Base-by-base conservation (phyloP, 2,797 vertebrate genomes). In the Alexandromys oeconomus region DNA sequence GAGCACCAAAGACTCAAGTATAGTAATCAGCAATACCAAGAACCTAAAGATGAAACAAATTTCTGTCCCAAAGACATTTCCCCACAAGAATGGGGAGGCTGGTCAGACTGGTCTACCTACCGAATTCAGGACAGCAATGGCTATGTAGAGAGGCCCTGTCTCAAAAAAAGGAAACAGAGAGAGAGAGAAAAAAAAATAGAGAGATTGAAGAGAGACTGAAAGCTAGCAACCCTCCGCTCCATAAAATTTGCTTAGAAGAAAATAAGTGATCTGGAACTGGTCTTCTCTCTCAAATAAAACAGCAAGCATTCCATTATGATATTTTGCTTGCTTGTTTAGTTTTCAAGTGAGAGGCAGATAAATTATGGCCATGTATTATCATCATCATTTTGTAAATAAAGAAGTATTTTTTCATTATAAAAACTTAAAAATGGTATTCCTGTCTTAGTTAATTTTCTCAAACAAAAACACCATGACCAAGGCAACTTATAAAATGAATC, bases 381-480 rank as follows among this genome's bases (percentile, higher is more conserved):
- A 87, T 10, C 27, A 78, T 89, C 7, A 85, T 46, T 91, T 91
- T 79, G 61, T 78, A 91, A 81, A 59, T 61, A 92, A 92, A 82
- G 67, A 34, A 91, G 4, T 29, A 94, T 80, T 63, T 78, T 67
- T 67, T 90, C 79, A 87, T 77, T 96, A 51, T 74, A 87, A 95
- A 96, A 87, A 86, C 61, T 78, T 90, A 19, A 92, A 95, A 95
- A 74, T 48, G 25, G 54, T 34, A 34, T 78, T 93, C 57, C 19
- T 48, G 31, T 67, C 43, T 34, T 48, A 84, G 29, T 67, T 67
- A 7, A 25, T 48, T 85, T 84, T 85, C 31, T 85, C 48, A 51
- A n/a, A 43, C 31, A 48, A 85, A 67, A 85, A 67, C 51, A 48
- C 43, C 31, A 85, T 46, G 43, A 48, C 43, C 40, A 67, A n/a